These are phyloP conservation scores for Zophobas morio DNA, from an alignment of 1,140 invertebrate species.

Conservation along the genomic window DNA sequence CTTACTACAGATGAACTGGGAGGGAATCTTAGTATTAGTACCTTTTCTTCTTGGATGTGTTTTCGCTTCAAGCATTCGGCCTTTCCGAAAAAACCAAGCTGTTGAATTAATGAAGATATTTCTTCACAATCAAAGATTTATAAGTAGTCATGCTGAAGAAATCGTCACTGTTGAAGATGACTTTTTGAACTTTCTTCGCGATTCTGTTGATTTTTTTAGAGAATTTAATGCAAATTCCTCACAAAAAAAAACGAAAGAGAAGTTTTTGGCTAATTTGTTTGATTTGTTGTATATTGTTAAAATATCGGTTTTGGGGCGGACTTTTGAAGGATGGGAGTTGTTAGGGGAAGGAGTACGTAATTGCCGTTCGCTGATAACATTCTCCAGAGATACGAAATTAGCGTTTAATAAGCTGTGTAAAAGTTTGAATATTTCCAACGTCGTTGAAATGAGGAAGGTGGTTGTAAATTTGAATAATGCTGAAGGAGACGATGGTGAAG, in stretches of 20 bases:
- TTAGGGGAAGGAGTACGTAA: conserved; percentile 59
- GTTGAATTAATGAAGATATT: conserved; percentile 75
- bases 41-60: conserved; percentile 72
- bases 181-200: conserved; percentile 65
- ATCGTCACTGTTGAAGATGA: conserved; percentile 60
- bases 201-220: conserved; percentile 64
- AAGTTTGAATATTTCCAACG: conserved; percentile 64
- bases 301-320: conserved; percentile 59
- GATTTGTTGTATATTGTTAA: conserved; percentile 66
- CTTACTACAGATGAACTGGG: conserved; percentile 75
- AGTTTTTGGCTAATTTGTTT: conserved; percentile 69
- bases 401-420: conserved; percentile 69
- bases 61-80: conserved; percentile 74
- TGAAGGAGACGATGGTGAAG: conserved; percentile 55
- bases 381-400: conserved; percentile 68
- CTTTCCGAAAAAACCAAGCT: conserved; percentile 76
- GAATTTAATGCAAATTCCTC: conserved; percentile 57
- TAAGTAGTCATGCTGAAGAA: conserved; percentile 60
- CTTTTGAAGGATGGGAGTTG: conserved; percentile 57
- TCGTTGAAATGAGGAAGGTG: conserved; percentile 59
- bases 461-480: conserved; percentile 56
- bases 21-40: conserved; percentile 73
- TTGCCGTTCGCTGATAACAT: conserved; percentile 63
- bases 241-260: conserved; percentile 64
- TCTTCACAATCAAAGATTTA: conserved; percentile 71